phyloP scores from a whole-genome alignment of 2,113 vertebrate genomes.

The Arothron firmamentum region DNA sequence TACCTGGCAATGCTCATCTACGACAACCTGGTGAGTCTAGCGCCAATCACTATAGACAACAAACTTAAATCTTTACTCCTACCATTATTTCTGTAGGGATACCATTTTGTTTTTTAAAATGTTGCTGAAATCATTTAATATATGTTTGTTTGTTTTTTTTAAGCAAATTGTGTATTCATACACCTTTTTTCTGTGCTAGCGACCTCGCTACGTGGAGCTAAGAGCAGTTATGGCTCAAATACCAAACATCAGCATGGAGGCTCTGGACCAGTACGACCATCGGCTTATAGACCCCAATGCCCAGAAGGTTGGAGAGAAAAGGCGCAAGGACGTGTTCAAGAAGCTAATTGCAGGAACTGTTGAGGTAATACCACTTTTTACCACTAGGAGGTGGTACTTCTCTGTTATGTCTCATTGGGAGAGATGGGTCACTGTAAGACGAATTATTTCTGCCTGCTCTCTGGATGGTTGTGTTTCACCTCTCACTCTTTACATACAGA shows the following conservation, averaged over 20 bases:
- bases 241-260: conserved; percentile 84
- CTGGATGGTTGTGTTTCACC: conserved; percentile 32
- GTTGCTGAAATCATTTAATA: not conserved
- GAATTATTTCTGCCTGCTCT: no score
- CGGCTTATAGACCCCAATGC: conserved; percentile 80
- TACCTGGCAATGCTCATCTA: conserved; percentile 94
- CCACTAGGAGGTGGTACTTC: conserved; percentile 44
- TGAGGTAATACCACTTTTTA: conserved; percentile 77
- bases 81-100: no score
- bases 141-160: not conserved
- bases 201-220: conserved; percentile 86
- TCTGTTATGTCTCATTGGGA: not conserved
- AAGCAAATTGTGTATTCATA: not conserved
- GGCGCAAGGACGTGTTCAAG: conserved; percentile 92
- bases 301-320: conserved; percentile 86
- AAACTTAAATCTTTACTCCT: no score
- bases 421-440: no score
- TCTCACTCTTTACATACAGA: conserved; percentile 74
- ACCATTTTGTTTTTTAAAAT: not conserved
- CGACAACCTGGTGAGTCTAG: conserved; percentile 80
- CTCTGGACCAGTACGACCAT: conserved; percentile 89
- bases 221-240: conserved; percentile 88
- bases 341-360: conserved; percentile 91
- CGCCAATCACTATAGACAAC: no score
- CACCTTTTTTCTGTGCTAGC: conserved; percentile 64